Conservation (phyloP, 2,797 vertebrate genomes). For the Tolypeutes matacus region DNA sequence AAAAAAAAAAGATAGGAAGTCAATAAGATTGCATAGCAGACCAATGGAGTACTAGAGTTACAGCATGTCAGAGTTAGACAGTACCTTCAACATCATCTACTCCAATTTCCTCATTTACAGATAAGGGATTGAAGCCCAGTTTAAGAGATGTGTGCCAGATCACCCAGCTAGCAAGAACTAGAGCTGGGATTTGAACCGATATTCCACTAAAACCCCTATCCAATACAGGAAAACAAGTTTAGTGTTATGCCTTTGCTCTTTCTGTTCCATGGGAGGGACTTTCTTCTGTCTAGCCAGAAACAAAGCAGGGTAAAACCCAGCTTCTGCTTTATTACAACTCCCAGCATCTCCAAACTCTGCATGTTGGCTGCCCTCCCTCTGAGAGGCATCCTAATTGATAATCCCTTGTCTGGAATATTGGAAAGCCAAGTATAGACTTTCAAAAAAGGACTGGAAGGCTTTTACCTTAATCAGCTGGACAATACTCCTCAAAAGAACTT, state of each 20-base stretch:
- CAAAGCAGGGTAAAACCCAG: slow-evolving; percentile 48
- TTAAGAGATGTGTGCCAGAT: slow-evolving; percentile 13
- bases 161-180: slow-evolving; percentile 14
- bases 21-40: slow-evolving; percentile 49
- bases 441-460: slow-evolving; percentile 28
- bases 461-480: slow-evolving; percentile 54
- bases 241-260: slow-evolving; percentile 61
- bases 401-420: slow-evolving; percentile 35
- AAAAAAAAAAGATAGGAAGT: slow-evolving; percentile 25
- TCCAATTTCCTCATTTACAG: slow-evolving; percentile 30
- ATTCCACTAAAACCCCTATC: slow-evolving; percentile 8
- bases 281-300: slow-evolving; percentile 10
- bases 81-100: background rate
- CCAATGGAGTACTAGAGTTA: background rate
- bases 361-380: background rate
- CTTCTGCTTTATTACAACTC: slow-evolving; percentile 34
- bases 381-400: slow-evolving; percentile 52
- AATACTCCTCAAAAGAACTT: slow-evolving; percentile 23
- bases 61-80: slow-evolving; percentile 22
- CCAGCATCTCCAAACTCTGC: slow-evolving; percentile 28
- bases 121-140: background rate
- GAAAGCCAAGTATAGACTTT: slow-evolving; percentile 59
- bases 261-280: background rate
- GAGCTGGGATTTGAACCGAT: slow-evolving; percentile 2
- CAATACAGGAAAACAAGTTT: slow-evolving; percentile 6